Base-by-base conservation (phyloP, 2,888 invertebrate genomes). In the Acleris holmiana region DNA sequence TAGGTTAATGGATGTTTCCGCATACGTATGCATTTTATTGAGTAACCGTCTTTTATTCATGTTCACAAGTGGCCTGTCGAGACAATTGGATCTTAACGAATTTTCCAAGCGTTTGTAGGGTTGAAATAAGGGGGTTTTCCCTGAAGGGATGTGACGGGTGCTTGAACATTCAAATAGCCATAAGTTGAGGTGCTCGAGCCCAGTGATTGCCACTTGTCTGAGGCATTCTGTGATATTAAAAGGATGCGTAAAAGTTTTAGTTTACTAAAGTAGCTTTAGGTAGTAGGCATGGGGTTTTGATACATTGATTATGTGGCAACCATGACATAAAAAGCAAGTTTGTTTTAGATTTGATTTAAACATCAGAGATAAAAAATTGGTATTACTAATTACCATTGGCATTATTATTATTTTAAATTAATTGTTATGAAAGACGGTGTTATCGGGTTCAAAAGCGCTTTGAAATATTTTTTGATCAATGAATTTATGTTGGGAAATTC, bases 161-260 rank as follows among this genome's bases (percentile, higher is more conserved):
- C 66, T 75, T 74, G 71, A 73, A 68, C 72, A 75, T 72, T 73
- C 66, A 71, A 73, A 68, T 66, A 53, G 59, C 54, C 62, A 66
- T 67, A 69, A 67, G 55, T 21, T 46, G 40, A 48, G 56, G 59
- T 60, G 49, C 40, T 48, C 18, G 4, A 29, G 40, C n/a, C 4
- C 44, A 49, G 48, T 47, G 47, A 55, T 55, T 61, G 54, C 54
- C 54, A 18, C 19, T 56, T 56, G 5, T n/a, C 25, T 5, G 44
- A 41, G 4, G n/a, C n/a, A 25, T 19, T 6, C 21, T n/a, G 15
- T 15, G 40, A 40, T 40, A 53, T 47, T 56, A 18, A 56, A 56
- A 25, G 25, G 18, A 8, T 29, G 29, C 29, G 10, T n/a, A n/a
- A n/a, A n/a, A 18, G 1, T 29, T 29, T 29, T 13, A 44, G 15